phyloP scores from a whole-genome alignment of 1,140 invertebrate genomes.

The Temnothorax nylanderi region DNA sequence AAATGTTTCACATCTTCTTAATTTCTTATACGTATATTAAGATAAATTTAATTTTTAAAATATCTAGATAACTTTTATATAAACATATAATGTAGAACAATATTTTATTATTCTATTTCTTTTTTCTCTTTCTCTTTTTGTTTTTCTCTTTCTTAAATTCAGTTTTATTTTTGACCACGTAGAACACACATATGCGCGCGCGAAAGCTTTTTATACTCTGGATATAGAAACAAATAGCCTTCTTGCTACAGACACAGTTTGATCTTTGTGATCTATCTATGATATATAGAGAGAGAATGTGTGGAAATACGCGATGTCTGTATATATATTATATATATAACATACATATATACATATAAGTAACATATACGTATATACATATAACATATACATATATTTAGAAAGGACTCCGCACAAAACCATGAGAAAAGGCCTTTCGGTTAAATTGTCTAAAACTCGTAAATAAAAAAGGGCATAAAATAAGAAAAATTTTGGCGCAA shows the following conservation, averaged over 20 bases:
- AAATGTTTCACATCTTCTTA: background rate
- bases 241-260: background rate
- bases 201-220: background rate
- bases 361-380: background rate
- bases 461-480: too few species aligned
- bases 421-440: too few species aligned
- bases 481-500: too few species aligned
- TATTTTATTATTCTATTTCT: background rate
- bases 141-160: background rate
- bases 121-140: background rate
- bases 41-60: background rate
- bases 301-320: background rate
- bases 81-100: too few species aligned
- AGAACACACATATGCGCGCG: background rate
- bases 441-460: too few species aligned
- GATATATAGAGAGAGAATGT: background rate
- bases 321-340: background rate
- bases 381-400: background rate
- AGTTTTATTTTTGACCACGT: constrained; percentile 7
- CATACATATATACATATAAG: background rate
- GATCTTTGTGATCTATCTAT: background rate
- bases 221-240: background rate
- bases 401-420: too few species aligned
- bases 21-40: background rate
- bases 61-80: background rate